phyloP scores from a whole-genome alignment of 1,140 invertebrate genomes.

The Caenorhabditis latens region DNA sequence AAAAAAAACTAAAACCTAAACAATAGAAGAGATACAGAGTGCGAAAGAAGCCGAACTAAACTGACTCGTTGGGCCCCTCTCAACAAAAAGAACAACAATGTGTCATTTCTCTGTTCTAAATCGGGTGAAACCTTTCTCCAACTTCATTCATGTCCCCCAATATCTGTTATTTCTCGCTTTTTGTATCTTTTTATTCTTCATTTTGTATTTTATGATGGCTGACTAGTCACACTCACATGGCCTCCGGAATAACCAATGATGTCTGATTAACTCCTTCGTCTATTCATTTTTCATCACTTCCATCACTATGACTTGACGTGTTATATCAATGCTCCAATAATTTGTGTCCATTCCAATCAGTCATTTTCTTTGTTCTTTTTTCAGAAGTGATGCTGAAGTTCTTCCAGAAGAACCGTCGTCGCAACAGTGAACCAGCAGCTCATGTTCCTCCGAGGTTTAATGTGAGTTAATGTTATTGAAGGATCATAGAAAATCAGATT shows the following conservation, averaged over 20 bases:
- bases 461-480: not conserved
- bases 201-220: not conserved
- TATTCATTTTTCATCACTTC: not conserved
- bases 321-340: slow-evolving; percentile 2
- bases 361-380: too few species aligned
- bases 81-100: slow-evolving; percentile 22
- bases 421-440: slow-evolving; percentile 21
- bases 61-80: not conserved
- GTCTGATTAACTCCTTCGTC: not conserved
- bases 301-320: slow-evolving; percentile 7
- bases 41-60: slow-evolving; percentile 29
- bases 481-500: not conserved
- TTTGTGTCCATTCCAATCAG: not conserved
- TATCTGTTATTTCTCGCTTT: not conserved
- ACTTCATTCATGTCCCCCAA: not conserved
- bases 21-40: not conserved
- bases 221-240: slow-evolving; percentile 25
- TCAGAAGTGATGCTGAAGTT: slow-evolving; percentile 27
- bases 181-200: not conserved
- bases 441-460: slow-evolving; percentile 24
- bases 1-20: slow-evolving; percentile 19
- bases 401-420: slow-evolving; percentile 42
- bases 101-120: slow-evolving; percentile 37
- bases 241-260: not conserved
- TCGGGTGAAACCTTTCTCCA: slow-evolving; percentile 30